These are phyloP conservation scores for Physella acuta DNA, from an alignment of 1,140 invertebrate genomes.

Conservation along the genomic window DNA sequence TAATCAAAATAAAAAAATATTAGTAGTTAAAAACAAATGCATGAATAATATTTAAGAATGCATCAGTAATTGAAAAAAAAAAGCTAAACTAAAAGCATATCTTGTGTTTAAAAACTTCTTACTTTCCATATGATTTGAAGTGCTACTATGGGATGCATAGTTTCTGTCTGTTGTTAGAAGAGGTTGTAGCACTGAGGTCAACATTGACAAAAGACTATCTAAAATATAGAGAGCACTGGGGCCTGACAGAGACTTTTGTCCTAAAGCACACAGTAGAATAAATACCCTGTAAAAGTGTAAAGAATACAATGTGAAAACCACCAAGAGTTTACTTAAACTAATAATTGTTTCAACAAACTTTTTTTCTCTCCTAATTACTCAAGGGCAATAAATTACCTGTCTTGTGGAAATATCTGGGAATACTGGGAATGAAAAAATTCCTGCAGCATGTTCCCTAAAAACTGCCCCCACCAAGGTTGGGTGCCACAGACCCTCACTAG, in stretches of 20 bases:
- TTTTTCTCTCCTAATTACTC: too few relatives aligned
- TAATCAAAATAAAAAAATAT: slow-evolving; percentile 16
- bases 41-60: too few relatives aligned
- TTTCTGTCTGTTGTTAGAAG: slow-evolving; percentile 27
- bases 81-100: too few relatives aligned
- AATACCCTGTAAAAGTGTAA: slow-evolving; percentile 71
- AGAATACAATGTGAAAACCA: background rate
- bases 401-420: slow-evolving; percentile 78
- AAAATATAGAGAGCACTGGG: slow-evolving; percentile 48
- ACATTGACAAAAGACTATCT: slow-evolving; percentile 55
- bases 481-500: slow-evolving; percentile 77
- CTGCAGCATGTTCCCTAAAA: slow-evolving; percentile 78
- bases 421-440: slow-evolving; percentile 78
- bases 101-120: too few relatives aligned
- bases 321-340: background rate
- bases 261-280: slow-evolving; percentile 81
- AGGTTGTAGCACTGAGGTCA: slow-evolving; percentile 52
- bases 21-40: too few relatives aligned
- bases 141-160: too few relatives aligned
- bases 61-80: too few relatives aligned
- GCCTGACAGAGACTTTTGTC: slow-evolving; percentile 73
- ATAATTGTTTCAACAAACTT: background rate
- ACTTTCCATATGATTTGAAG: too few relatives aligned
- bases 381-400: too few relatives aligned
- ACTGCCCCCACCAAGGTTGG: slow-evolving; percentile 85